Evolutionary conservation across 2,888 invertebrate genomes (phyloP), one percentile per base, ranked within the genome.

Genomic region (Pogonocherus hispidulus): DNA sequence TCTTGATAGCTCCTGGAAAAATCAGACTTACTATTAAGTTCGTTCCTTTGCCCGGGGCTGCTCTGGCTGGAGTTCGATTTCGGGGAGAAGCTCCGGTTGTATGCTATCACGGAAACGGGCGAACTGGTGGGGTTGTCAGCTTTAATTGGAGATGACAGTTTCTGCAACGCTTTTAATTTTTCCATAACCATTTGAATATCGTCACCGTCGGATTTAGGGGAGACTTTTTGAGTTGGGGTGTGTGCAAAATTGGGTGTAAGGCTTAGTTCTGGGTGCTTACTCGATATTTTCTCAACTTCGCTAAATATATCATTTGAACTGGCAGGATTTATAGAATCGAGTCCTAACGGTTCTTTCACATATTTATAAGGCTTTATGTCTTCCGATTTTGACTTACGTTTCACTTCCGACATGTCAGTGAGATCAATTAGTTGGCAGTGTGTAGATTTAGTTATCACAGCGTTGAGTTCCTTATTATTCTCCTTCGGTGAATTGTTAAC

Each of bases 121-220:
- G 83, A 82, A 68, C 82, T 80, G 1, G 78, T 78, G 8, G 80
- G 76, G n/a, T 78, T 79, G 35, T 79, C 81, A 14, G 76, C 69
- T 68, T 83, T 83, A 3, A 80, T 78, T 0, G 84, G 84, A 9
- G 83, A 83, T 0, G 84, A 82, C 75, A 85, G 73, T 70, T 86
- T 86, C 73, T 87, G 86, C 47, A 87, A 78, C 52, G 85, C 86
- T 74, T 86, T 86, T 46, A 87, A 78, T 64, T 85, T 84, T 67
- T 86, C 87, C 85, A 87, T 87, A 18, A 87, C 86, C 77, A 86
- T 86, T 66, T 84, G 85, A 47, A 87, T 86, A 71, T 87, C 87
- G 35, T 84, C 84, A 18, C 80, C 81, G 22, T 83, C 83, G 4
- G 70, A 66, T 64, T 66, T 77, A 14, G 55, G 41, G 16, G 35